These are phyloP conservation scores for Rafetus swinhoei DNA, from an alignment of 2,113 vertebrate species.

Conservation along the genomic window DNA sequence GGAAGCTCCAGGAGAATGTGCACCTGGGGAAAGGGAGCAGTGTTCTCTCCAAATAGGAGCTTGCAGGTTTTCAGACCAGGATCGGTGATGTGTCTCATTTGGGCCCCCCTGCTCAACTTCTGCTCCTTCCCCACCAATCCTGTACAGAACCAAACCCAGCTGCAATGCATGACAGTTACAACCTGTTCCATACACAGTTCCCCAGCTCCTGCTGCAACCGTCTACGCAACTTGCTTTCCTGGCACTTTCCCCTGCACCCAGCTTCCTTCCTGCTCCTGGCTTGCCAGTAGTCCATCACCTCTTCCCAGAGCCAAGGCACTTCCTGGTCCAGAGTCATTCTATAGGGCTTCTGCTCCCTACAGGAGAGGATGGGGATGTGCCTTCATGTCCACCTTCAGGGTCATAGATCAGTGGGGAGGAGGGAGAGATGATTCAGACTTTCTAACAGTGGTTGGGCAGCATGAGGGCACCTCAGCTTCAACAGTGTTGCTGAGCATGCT, in stretches of 20 bases:
- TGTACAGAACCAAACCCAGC: conserved; percentile 22
- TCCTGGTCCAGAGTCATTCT: neutral
- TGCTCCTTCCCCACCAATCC: conserved; percentile 1
- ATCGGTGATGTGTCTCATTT: neutral
- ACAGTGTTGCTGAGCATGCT: no score
- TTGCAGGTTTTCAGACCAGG: neutral
- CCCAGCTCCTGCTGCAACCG: conserved; percentile 39
- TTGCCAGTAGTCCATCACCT: conserved; percentile 12
- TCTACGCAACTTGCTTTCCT: conserved; percentile 36
- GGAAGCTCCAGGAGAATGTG: neutral
- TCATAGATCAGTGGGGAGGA: neutral
- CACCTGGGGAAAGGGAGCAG: neutral
- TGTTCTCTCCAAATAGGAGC: rapidly evolving
- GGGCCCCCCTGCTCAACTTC: neutral
- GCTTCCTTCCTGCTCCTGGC: conserved; percentile 50
- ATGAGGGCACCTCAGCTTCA: no score
- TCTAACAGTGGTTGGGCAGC: no score
- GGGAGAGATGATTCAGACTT: no score
- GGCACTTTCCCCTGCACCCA: conserved; percentile 62
- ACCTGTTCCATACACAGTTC: conserved; percentile 49
- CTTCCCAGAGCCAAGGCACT: neutral
- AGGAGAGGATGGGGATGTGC: neutral
- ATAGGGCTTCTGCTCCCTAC: conserved; percentile 27
- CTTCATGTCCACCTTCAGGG: neutral
- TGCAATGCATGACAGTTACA: neutral